Base-by-base conservation (phyloP, 2,797 vertebrate genomes). In the Trematocara caparti region DNA sequence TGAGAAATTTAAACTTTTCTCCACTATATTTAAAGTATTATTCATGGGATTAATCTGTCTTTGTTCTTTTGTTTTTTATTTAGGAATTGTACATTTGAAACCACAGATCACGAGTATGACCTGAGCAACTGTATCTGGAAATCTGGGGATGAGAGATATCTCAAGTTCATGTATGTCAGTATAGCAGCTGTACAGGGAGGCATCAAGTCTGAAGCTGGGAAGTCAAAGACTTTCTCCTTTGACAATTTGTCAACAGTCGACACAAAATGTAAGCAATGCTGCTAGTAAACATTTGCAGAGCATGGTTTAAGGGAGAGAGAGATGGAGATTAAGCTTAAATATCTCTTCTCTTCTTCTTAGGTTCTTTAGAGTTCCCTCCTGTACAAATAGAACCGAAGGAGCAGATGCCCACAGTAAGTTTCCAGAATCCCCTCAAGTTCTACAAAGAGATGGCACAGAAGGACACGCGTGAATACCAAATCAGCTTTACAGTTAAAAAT, bases 281-380 rank as follows among this genome's bases (percentile, higher is more conserved):
- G 64, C 64, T 69, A 5, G 11, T 6, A 10, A 1, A 17, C 48
- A 6, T 47, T 49, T 62, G 3, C 27, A 10, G 43, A n/a, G 34
- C 6, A 4, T 40, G 64, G 49, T 57, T 36, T 27, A 40, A 19
- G 19, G 32, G n/a, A 13, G n/a, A 53, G 13, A 3, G 14, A 5
- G 15, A 0, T 45, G 27, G 92, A 57, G 4, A 24, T 59, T 14
- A 19, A 19, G 38, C 3, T 21, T 15, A 1, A 1, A 2, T n/a
- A 19, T 76, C 13, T 82, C 40, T 15, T 75, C 34, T 6, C 38
- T 14, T 80, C 19, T 7, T 6, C 17, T 10, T 81, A 96, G 96
- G 94, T 86, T 0, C 2, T 0, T 73, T 96, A 10, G 76, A 87
- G 3, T 94, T 96, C 47, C 95, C 96, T n/a, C 30, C 40, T 0